Base-by-base conservation (phyloP, 2,113 vertebrate genomes). In the Prochilodus magdalenae region DNA sequence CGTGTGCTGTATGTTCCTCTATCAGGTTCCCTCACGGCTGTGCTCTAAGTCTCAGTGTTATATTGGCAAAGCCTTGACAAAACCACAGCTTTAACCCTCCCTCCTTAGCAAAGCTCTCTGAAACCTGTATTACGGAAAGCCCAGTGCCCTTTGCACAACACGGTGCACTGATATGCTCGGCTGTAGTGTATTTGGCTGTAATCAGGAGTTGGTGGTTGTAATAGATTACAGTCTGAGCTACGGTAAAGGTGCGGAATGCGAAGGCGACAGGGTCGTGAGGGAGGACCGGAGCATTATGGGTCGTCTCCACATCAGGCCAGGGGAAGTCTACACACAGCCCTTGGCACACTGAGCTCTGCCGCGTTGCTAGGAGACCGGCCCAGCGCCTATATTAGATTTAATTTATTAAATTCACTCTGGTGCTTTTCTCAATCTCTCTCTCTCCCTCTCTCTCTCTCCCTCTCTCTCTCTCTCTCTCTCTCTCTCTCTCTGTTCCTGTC, bases 351-450 rank as follows among this genome's bases (percentile, higher is more conserved):
- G 81, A 89, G 84, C 89, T 91, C 87, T 79, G 83, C 82, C 86
- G 83, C 84, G 93, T 94, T 94, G 93, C 93, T 94, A 94, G 92
- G 93, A 90, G 89, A 94, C 92, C 90, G 81, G 80, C 87, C 84
- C 87, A 89, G 91, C 81, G 87, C 90, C 90, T 92, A 85, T 78
- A 89, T 90, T 89, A 86, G 89, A 92, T 93, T 88, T 92, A 92
- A 93, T 93, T 92, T 94, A 93, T 93, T 90, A 90, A 92, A 94
- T 93, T 91, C 84, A 84, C 59, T 88, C 85, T 89, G 83, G 75
- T 84, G 81, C 81, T 82, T 57, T 72, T 70, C n/a, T n/a, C n/a
- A n/a, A n/a, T 86, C 72, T 72, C 18, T 73, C 55, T 0, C 27
- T 79, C n/a, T 57, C 60, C 26, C 47, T 36, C 69, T 60, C 15